Conservation (phyloP, 2,113 vertebrate genomes). For the Gymnocephalus cernua region DNA sequence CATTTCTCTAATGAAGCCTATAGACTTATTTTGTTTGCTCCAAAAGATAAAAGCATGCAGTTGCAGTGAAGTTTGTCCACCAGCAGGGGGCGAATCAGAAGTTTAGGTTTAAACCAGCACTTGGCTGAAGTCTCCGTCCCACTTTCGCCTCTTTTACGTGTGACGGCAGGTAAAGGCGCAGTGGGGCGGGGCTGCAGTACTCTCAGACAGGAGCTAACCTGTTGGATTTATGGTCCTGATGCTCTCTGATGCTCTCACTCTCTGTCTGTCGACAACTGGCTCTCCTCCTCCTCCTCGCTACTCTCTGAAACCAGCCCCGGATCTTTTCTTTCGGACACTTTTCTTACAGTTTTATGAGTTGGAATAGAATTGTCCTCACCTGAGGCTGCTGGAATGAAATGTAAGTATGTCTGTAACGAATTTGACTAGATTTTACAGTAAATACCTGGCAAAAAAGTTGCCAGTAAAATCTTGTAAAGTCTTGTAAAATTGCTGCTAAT, state of each 20-base stretch:
- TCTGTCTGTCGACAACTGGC: background rate
- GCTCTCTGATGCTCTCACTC: background rate
- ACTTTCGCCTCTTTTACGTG: background rate
- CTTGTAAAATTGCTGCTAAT: too few relatives aligned
- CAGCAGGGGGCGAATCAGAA: constrained; percentile 52
- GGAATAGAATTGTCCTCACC: constrained; percentile 46
- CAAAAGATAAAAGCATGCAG: background rate
- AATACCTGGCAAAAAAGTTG: too few relatives aligned
- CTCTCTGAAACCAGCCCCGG: background rate
- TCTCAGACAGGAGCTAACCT: constrained; percentile 24
- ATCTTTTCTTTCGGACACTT: background rate
- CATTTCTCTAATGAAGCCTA: too few relatives aligned
- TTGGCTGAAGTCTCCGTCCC: background rate
- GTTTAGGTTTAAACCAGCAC: background rate
- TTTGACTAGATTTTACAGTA: too few relatives aligned
- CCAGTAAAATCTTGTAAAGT: too few relatives aligned
- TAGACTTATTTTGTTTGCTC: background rate
- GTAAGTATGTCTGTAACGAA: constrained; percentile 51
- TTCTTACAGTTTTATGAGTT: constrained; percentile 27
- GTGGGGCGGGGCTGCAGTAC: constrained; percentile 23
- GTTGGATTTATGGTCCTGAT: background rate
- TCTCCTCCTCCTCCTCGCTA: background rate
- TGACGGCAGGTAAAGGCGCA: constrained; percentile 35
- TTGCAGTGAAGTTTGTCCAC: background rate
- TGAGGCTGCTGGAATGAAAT: constrained; percentile 71